Evolutionary conservation across 1,140 invertebrate genomes (phyloP).

Genomic region (Panagrolaimus sp.): DNA sequence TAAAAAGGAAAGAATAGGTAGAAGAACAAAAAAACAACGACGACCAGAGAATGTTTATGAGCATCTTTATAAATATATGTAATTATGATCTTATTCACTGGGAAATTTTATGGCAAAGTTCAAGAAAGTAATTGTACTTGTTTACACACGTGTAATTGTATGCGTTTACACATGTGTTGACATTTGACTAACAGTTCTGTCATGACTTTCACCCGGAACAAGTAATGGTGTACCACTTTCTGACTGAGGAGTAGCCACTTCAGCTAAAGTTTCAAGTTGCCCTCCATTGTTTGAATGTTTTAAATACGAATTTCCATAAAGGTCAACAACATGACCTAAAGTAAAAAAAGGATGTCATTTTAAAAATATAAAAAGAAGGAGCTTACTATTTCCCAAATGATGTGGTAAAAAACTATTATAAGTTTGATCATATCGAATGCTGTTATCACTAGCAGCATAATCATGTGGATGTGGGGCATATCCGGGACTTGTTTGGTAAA

Average conservation of each 20-base stretch:
- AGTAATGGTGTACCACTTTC: slow-evolving; percentile 28
- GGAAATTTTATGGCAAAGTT: too few species aligned
- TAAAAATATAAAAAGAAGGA: slow-evolving; percentile 8
- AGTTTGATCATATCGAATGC: slow-evolving; percentile 29
- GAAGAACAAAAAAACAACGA: too few species aligned
- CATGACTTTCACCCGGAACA: slow-evolving; percentile 6
- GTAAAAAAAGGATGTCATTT: too few species aligned
- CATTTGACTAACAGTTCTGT: slow-evolving; percentile 12
- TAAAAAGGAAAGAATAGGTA: too few species aligned
- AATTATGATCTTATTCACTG: too few species aligned
- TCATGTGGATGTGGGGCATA: slow-evolving; percentile 19
- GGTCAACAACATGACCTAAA: slow-evolving; percentile 18
- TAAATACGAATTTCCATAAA: slow-evolving; percentile 20
- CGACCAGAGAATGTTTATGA: too few species aligned
- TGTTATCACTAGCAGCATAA: slow-evolving; percentile 25
- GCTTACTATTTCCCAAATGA: slow-evolving; percentile 13
- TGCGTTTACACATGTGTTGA: slow-evolving; percentile 15
- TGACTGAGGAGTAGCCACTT: slow-evolving; percentile 44
- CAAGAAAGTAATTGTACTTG: not conserved
- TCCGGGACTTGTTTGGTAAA: slow-evolving; percentile 4
- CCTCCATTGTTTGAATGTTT: slow-evolving; percentile 13
- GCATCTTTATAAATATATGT: too few species aligned
- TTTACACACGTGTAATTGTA: slow-evolving; percentile 13
- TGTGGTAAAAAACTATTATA: slow-evolving; percentile 30
- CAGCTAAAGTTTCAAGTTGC: slow-evolving; percentile 43